Evolutionary conservation across 2,797 vertebrate species (phyloP).

Genomic region (Syngnathus acus): DNA sequence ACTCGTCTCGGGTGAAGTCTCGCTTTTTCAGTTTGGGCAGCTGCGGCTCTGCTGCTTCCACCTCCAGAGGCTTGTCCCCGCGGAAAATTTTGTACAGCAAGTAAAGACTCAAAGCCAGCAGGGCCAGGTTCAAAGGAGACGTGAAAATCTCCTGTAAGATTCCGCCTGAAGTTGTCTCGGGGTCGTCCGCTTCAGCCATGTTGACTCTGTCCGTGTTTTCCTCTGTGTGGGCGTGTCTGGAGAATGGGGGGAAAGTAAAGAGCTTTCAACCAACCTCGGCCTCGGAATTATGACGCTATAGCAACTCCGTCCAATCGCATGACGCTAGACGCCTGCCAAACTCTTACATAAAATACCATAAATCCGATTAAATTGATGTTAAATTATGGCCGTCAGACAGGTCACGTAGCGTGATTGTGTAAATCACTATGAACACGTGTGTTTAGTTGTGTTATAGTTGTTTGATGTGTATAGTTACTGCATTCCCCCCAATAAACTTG

Average conservation of each 20-base stretch:
- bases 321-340: background rate
- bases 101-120: conserved; percentile 85
- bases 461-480: background rate
- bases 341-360: background rate
- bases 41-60: conserved; percentile 61
- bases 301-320: conserved; percentile 19
- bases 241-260: background rate
- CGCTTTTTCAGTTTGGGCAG: conserved; percentile 80
- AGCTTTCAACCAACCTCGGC: background rate
- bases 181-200: conserved; percentile 68
- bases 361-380: background rate
- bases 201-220: conserved; percentile 33
- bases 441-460: background rate
- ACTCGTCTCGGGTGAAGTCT: conserved; percentile 81
- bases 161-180: conserved; percentile 59
- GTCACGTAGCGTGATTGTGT: background rate
- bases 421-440: background rate
- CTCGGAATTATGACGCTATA: background rate
- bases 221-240: background rate
- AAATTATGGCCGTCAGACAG: background rate
- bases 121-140: conserved; percentile 84
- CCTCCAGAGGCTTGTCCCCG: conserved; percentile 71
- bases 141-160: conserved; percentile 85
- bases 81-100: conserved; percentile 88
- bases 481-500: too few relatives aligned